Conservation (phyloP, 1,140 invertebrate species). For the Diorhabda carinulata region DNA sequence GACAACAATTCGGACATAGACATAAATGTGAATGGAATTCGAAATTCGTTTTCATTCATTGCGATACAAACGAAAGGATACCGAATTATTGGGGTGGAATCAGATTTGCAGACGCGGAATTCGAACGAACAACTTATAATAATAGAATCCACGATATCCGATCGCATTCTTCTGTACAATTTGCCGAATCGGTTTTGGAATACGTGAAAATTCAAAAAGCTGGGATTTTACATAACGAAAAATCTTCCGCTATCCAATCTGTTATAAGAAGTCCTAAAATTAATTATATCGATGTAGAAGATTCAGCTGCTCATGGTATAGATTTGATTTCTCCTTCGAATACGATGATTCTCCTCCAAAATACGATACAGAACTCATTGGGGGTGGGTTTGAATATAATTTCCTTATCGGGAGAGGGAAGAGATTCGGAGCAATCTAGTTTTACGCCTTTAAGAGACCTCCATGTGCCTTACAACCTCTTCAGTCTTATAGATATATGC, state of each 20-base stretch:
- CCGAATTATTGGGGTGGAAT: slow-evolving; percentile 95
- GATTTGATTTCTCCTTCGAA: slow-evolving; percentile 86
- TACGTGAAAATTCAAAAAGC: slow-evolving; percentile 90
- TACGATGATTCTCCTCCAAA: slow-evolving; percentile 65
- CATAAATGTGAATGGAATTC: slow-evolving; percentile 85
- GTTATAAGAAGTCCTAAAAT: slow-evolving; percentile 82
- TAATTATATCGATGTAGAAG: slow-evolving; percentile 74
- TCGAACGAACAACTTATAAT: slow-evolving; percentile 82
- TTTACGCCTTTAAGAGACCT: slow-evolving; percentile 78
- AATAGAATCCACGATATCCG: slow-evolving; percentile 75
- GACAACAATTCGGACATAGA: slow-evolving; percentile 78
- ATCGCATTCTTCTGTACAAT: slow-evolving; percentile 65
- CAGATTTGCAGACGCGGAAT: slow-evolving; percentile 82
- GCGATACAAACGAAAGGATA: slow-evolving; percentile 69
- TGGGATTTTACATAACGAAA: slow-evolving; percentile 93
- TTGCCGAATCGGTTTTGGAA: slow-evolving; percentile 71
- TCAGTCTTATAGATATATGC: slow-evolving; percentile 94
- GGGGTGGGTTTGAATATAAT: slow-evolving; percentile 87
- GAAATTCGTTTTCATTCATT: slow-evolving; percentile 91
- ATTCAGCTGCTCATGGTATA: slow-evolving; percentile 87
- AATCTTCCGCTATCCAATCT: slow-evolving; percentile 85
- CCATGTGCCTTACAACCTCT: slow-evolving; percentile 89
- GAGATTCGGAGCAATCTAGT: slow-evolving; percentile 81
- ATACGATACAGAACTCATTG: slow-evolving; percentile 75
- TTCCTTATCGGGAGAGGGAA: slow-evolving; percentile 87